These are phyloP conservation scores for Colletes gigas DNA, from an alignment of 1,140 invertebrate species.

Conservation along the genomic window DNA sequence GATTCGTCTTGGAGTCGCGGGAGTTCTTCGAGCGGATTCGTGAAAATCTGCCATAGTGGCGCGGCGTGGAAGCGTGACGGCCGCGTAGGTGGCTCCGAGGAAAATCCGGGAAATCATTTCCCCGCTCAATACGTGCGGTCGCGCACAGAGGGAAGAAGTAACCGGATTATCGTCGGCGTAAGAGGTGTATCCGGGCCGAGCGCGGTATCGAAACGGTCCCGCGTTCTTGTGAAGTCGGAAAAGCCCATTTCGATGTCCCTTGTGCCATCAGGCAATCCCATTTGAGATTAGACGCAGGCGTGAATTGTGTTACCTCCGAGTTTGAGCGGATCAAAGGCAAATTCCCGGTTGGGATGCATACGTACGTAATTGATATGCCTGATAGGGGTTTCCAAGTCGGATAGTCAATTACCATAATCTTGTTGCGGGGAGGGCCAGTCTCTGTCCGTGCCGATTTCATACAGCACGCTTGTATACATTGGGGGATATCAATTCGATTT, in stretches of 20 bases:
- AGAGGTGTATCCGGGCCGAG: conserved; percentile 32
- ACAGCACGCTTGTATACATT: conserved; percentile 63
- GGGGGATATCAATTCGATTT: conserved; percentile 71
- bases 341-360: conserved; percentile 75
- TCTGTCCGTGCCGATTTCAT: conserved; percentile 66
- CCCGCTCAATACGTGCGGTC: conserved; percentile 19
- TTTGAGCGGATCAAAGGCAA: conserved; percentile 76
- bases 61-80: neutral
- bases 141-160: conserved; percentile 38
- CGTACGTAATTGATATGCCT: conserved; percentile 78
- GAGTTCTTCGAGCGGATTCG: conserved; percentile 12
- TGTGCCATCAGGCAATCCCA: conserved; percentile 71
- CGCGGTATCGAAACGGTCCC: conserved; percentile 52
- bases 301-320: conserved; percentile 75
- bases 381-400: conserved; percentile 78
- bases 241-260: conserved; percentile 71
- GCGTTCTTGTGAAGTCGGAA: conserved; percentile 65
- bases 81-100: neutral
- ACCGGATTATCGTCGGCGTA: conserved; percentile 52
- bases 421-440: conserved; percentile 66
- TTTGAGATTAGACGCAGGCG: conserved; percentile 75
- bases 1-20: conserved; percentile 12
- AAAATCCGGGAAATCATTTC: conserved; percentile 49
- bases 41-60: neutral
- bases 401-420: conserved; percentile 80